These are phyloP conservation scores for Malthinus seriepunctatus DNA, from an alignment of 2,888 invertebrate species.

Conservation along the genomic window DNA sequence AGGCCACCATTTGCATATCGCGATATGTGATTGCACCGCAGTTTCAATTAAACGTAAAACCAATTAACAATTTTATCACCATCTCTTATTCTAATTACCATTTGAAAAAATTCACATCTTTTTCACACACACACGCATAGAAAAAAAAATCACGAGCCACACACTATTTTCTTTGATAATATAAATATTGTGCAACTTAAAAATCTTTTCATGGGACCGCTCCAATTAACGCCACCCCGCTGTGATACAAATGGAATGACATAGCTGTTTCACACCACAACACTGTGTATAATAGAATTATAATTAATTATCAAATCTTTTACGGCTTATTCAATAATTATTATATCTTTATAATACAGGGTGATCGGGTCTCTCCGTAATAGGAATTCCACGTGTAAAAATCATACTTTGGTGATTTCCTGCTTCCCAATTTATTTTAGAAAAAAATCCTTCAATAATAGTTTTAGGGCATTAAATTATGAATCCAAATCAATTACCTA, in stretches of 20 bases:
- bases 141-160: too few species aligned
- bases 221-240: slow-evolving; percentile 34
- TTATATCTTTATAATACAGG: background rate
- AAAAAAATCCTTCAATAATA: too few species aligned
- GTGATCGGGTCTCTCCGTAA: too few species aligned
- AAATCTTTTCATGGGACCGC: slow-evolving; percentile 15
- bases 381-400: too few species aligned
- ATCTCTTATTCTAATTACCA: background rate
- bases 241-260: slow-evolving; percentile 38
- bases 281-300: slow-evolving; percentile 37
- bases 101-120: background rate
- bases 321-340: slow-evolving; percentile 20
- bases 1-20: slow-evolving; percentile 40
- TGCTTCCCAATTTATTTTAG: too few species aligned
- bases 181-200: slow-evolving; percentile 12
- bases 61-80: slow-evolving; percentile 26
- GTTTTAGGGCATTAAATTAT: too few species aligned
- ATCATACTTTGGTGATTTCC: too few species aligned
- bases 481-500: too few species aligned
- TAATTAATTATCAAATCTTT: slow-evolving; percentile 26
- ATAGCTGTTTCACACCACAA: slow-evolving; percentile 34
- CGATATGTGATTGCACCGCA: slow-evolving; percentile 38
- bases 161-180: background rate
- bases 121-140: too few species aligned
- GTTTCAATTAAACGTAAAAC: slow-evolving; percentile 32